Evolutionary conservation across 2,113 vertebrate genomes (phyloP).

Genomic region (Chaetura pelagica): DNA sequence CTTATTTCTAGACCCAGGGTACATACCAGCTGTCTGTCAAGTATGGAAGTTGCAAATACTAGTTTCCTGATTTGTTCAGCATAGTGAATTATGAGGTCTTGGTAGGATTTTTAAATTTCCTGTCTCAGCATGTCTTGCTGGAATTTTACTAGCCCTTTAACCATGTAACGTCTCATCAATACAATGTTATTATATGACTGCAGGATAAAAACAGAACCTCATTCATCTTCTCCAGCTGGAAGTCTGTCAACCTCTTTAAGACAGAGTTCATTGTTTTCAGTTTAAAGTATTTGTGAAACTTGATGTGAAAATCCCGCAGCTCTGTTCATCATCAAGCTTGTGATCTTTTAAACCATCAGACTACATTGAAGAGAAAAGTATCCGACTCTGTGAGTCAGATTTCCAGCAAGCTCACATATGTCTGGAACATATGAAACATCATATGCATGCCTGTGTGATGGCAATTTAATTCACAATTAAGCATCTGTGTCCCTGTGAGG

Average conservation of each 20-base stretch:
- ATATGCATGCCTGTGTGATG: background rate
- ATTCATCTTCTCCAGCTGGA: background rate
- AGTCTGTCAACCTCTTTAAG: background rate
- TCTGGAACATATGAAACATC: background rate
- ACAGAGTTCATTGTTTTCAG: background rate
- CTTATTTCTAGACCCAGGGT: background rate
- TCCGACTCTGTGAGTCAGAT: background rate
- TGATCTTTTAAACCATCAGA: background rate
- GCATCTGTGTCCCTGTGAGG: background rate
- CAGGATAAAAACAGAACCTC: background rate
- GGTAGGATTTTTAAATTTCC: background rate
- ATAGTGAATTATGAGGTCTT: background rate
- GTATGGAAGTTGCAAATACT: background rate
- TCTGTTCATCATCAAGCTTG: background rate
- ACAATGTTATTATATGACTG: background rate
- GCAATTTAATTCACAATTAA: background rate
- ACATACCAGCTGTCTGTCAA: background rate
- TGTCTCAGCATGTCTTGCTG: background rate
- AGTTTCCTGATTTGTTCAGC: background rate
- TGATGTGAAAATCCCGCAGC: background rate
- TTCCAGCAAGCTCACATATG: background rate
- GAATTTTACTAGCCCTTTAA: background rate
- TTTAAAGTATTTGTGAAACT: background rate
- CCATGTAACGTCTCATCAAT: background rate
- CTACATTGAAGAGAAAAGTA: background rate